These are phyloP conservation scores for Caenorhabditis remanei DNA, from an alignment of 1,140 invertebrate genomes.

Conservation along the genomic window DNA sequence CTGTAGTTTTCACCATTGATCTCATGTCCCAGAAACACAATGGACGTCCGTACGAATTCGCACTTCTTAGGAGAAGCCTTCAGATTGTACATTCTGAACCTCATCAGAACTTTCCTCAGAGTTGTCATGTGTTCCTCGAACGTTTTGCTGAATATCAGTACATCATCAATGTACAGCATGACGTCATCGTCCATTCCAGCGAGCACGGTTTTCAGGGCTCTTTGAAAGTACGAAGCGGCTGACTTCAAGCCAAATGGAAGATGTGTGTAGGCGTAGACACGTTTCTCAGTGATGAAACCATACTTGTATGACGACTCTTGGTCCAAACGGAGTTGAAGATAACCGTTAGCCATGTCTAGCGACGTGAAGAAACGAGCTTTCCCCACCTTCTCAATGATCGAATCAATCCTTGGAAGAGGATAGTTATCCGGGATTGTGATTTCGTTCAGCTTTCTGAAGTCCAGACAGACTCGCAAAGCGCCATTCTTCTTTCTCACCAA, in stretches of 20 bases:
- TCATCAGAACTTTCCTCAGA: constrained; percentile 77
- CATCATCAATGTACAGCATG: constrained; percentile 80
- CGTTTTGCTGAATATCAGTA: constrained; percentile 78
- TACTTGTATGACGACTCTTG: constrained; percentile 54
- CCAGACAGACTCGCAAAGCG: constrained; percentile 78
- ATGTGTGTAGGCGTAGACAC: constrained; percentile 77
- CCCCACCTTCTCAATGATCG: constrained; percentile 77
- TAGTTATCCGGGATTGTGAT: constrained; percentile 79
- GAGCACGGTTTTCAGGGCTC: constrained; percentile 78
- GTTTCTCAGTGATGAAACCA: constrained; percentile 67
- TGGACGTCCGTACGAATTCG: constrained; percentile 58
- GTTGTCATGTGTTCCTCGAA: constrained; percentile 79
- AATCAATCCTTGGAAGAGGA: constrained; percentile 80
- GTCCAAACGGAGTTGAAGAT: constrained; percentile 79
- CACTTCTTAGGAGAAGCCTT: constrained; percentile 77
- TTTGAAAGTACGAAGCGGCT: constrained; percentile 79
- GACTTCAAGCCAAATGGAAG: constrained; percentile 80
- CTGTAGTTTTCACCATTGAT: constrained; percentile 70
- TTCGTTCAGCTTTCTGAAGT: constrained; percentile 80
- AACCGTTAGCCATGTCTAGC: constrained; percentile 80
- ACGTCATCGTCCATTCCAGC: constrained; percentile 65
- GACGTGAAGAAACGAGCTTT: constrained; percentile 78
- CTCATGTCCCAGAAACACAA: constrained; percentile 72
- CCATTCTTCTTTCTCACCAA: constrained; percentile 80
- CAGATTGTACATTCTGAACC: constrained; percentile 77